A percentile compares a stretch with the other conserved stretches of the same genome.
Evolutionary conservation across 1,140 invertebrate genomes (phyloP).

Genomic region (Sarcophaga peregrina): DNA sequence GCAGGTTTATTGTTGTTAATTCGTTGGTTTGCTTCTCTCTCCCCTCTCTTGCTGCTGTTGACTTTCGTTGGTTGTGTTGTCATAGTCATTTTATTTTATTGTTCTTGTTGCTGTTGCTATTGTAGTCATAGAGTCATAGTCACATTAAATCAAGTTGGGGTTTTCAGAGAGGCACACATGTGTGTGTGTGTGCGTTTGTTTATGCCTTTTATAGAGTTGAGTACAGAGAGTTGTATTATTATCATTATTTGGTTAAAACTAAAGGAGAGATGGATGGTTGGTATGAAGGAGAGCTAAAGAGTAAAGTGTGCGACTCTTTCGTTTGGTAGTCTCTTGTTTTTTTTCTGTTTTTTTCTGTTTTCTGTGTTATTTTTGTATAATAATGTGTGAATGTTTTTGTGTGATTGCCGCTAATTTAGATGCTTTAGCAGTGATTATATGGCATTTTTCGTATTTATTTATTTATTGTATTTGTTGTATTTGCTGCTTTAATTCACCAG

Average conservation of each 20-base stretch:
- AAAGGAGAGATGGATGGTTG: neutral
- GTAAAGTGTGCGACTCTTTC: neutral
- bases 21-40: neutral
- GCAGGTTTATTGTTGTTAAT: neutral
- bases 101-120: neutral
- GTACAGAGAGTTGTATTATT: neutral
- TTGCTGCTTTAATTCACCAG: constrained; percentile 33
- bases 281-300: neutral
- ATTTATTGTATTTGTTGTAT: constrained; percentile 31
- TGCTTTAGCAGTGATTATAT: constrained; percentile 42
- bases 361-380: neutral
- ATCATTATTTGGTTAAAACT: neutral
- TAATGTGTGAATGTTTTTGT: constrained; percentile 42
- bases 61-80: too few relatives aligned
- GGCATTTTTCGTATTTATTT: constrained; percentile 42
- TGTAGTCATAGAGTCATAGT: constrained; percentile 6
- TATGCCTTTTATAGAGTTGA: neutral
- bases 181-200: neutral
- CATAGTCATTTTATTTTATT: too few relatives aligned
- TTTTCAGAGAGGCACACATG: neutral
- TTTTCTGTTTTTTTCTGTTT: neutral
- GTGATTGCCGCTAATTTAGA: constrained; percentile 41
- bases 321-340: neutral
- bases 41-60: too few relatives aligned
- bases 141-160: neutral